Conservation (phyloP, 2,888 invertebrate species). For the Tetropium fuscum region DNA sequence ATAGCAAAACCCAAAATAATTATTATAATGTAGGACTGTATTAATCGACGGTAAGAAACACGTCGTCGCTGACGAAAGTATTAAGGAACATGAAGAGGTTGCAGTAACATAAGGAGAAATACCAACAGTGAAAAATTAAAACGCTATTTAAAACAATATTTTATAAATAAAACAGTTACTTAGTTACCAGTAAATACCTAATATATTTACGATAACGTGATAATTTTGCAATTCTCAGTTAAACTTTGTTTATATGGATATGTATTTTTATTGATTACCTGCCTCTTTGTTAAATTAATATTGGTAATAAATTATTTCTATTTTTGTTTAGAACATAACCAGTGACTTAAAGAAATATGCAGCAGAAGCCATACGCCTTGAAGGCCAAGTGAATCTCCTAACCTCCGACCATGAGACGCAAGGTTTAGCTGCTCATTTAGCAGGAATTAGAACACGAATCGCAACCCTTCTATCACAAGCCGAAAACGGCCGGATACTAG, state of each 20-base stretch:
- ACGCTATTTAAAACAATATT: no score
- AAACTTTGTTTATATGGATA: no score
- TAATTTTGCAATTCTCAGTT: background rate
- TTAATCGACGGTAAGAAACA: no score
- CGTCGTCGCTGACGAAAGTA: no score
- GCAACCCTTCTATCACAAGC: slow-evolving; percentile 76
- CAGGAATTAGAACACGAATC: slow-evolving; percentile 74
- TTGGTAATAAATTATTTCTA: background rate
- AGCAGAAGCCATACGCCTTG: slow-evolving; percentile 74
- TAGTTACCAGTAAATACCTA: no score
- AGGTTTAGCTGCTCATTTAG: slow-evolving; percentile 69
- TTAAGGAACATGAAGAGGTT: no score
- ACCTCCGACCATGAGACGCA: slow-evolving; percentile 76
- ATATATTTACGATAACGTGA: no score
- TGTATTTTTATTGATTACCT: background rate
- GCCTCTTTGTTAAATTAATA: background rate
- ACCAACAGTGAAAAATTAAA: no score
- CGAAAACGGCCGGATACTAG: slow-evolving; percentile 70
- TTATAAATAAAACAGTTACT: no score
- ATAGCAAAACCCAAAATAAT: no score
- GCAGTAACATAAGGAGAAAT: no score
- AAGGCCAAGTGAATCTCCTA: slow-evolving; percentile 72
- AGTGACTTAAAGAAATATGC: slow-evolving; percentile 77
- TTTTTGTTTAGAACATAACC: slow-evolving; percentile 73
- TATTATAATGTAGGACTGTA: no score